A percentile compares a stretch with the other conserved stretches of the same genome.
Conservation (phyloP, 1,140 invertebrate genomes). For the Temnothorax nylanderi region DNA sequence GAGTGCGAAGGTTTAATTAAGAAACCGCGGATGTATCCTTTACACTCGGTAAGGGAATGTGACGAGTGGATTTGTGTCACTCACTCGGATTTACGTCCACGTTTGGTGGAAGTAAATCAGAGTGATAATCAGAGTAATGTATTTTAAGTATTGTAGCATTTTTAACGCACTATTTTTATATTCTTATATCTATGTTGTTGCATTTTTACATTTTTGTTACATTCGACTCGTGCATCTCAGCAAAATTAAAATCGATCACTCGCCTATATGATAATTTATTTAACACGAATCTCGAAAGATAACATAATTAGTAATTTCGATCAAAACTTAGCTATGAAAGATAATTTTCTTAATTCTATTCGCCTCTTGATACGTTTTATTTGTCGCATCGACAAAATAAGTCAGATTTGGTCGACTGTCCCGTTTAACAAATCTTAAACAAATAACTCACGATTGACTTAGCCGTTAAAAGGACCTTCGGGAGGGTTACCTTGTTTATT, state of each 20-base stretch:
- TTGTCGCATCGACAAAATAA: background rate
- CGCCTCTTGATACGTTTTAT: background rate
- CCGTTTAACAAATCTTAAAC: background rate
- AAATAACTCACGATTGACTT: background rate
- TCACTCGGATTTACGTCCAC: background rate
- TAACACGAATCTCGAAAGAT: background rate
- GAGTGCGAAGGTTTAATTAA: slow-evolving; percentile 51
- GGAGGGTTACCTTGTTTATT: slow-evolving; percentile 85
- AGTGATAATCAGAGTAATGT: background rate
- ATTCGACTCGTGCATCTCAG: background rate
- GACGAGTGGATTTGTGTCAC: slow-evolving; percentile 36
- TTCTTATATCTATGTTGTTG: background rate
- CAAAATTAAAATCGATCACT: background rate
- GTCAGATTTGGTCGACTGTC: background rate
- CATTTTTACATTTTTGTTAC: background rate
- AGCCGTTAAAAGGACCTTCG: background rate
- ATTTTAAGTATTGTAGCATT: background rate
- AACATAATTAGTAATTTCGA: background rate
- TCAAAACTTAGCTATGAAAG: background rate
- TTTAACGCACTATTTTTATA: background rate
- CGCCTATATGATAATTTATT: background rate
- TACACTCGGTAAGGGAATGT: background rate
- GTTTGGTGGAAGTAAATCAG: background rate
- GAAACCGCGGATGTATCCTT: slow-evolving; percentile 5
- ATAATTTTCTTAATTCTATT: background rate